Base-by-base conservation (phyloP, 2,797 vertebrate genomes). In the Schizopygopsis pylzovi region DNA sequence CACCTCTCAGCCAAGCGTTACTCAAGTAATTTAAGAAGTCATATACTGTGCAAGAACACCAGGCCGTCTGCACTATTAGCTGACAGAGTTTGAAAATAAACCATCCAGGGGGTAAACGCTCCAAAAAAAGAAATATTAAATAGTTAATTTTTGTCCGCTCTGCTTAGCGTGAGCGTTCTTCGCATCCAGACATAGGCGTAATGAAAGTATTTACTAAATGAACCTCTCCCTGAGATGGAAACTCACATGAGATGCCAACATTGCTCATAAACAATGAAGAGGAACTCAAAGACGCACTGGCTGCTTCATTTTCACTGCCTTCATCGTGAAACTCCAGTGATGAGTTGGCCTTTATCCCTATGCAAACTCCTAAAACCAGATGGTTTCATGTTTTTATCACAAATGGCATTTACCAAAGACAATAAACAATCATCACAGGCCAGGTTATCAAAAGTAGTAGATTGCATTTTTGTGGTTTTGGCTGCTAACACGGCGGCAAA, bases 151-250 rank as follows among this genome's bases (percentile, higher is more conserved):
- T 81, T 83, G 87, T 89, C 87, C 6, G 77, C 49, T 90, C 86
- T 78, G 87, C 81, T 87, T 87, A 88, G 83, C 52, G 63, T 90
- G 85, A 83, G 81, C n/a, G 83, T 86, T 81, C 84, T 87, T 75
- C 81, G 70, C 78, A 85, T 85, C 84, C 80, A 90, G 79, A 76
- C 73, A 15, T 85, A 59, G 22, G 52, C 9, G 73, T 89, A 89
- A 90, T 90, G 86, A 87, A 89, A 91, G 86, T 90, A 89, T 91
- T 90, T 90, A 89, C 84, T 72, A 86, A 90, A 89, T 85, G 78
- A 88, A 91, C 76, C 71, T 79, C 86, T 83, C 79, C 84, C 82
- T 70, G 65, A 87, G 82, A 86, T 84, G 45, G 52, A 89, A 39
- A 70, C 43, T 33, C 33, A 33, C 33, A 33, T 3, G 33, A 33